These are phyloP conservation scores for Callyntrura sp. DNA, from an alignment of 2,888 invertebrate species.

Conservation along the genomic window DNA sequence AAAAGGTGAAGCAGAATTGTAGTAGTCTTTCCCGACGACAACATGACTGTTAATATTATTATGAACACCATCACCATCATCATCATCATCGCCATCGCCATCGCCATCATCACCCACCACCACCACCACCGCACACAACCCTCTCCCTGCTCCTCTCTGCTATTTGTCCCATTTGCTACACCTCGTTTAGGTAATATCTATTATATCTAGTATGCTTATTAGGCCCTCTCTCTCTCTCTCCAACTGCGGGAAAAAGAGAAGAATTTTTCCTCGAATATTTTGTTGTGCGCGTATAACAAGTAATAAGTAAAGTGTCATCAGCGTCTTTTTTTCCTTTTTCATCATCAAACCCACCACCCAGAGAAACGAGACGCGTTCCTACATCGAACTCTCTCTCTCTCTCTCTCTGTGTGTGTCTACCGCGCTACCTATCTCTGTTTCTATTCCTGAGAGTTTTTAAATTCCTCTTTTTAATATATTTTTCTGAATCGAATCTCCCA, in stretches of 20 bases:
- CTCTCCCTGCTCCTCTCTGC: no score
- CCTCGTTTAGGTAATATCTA: background rate
- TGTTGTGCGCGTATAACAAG: background rate
- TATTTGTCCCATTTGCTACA: no score
- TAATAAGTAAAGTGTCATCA: conserved; percentile 46
- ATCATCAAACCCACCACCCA: conserved; percentile 21
- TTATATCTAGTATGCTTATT: background rate
- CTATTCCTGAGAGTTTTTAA: background rate
- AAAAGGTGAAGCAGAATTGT: conserved; percentile 51
- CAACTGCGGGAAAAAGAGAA: background rate
- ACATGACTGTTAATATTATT: conserved; percentile 39
- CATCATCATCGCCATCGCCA: background rate
- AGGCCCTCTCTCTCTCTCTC: background rate
- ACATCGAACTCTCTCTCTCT: background rate
- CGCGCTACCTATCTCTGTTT: background rate
- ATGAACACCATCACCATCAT: conserved; percentile 13
- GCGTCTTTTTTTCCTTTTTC: conserved; percentile 44
- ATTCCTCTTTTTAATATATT: conserved; percentile 14
- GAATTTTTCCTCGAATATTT: background rate
- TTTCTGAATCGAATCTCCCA: conserved; percentile 29
- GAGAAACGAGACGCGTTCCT: conserved; percentile 24
- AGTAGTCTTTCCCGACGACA: conserved; percentile 62
- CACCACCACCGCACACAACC: no score
- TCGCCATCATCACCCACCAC: background rate
- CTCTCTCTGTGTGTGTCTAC: no score